phyloP scores from a whole-genome alignment of 2,113 vertebrate genomes.

The Thamnaconus septentrionalis region DNA sequence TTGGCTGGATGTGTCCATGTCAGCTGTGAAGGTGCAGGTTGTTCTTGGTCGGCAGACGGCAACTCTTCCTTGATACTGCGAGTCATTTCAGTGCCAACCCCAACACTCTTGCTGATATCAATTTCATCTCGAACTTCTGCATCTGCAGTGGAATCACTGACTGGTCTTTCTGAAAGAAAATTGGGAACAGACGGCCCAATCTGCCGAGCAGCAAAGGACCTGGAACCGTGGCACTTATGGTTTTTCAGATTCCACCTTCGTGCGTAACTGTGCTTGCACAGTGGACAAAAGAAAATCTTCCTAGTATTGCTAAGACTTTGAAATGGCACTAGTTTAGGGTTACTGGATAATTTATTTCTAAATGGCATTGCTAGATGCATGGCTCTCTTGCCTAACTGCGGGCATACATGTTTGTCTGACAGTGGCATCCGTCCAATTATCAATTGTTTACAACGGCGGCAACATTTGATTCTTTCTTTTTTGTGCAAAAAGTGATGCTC shows the following conservation, averaged over 20 bases:
- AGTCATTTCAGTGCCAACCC: constrained; percentile 59
- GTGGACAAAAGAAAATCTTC: constrained; percentile 68
- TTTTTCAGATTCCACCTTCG: constrained; percentile 74
- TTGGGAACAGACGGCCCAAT: constrained; percentile 14
- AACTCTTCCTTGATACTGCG: constrained; percentile 58
- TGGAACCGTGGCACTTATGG: constrained; percentile 68
- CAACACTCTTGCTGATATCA: constrained; percentile 33
- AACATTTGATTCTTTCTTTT: constrained; percentile 77
- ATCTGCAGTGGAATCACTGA: constrained; percentile 2
- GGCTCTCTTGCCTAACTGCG: constrained; percentile 30
- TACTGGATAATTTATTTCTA: constrained; percentile 28
- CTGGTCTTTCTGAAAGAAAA: constrained; percentile 17
- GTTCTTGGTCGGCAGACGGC: constrained; percentile 23
- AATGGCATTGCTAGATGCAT: constrained; percentile 17
- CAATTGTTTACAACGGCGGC: constrained; percentile 72
- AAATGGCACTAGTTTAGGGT: constrained; percentile 46
- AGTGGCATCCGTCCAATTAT: constrained; percentile 69
- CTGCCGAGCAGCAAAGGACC: constrained; percentile 6
- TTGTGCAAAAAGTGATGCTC: constrained; percentile 78
- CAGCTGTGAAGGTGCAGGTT: constrained; percentile 23
- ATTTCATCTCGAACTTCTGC: neutral
- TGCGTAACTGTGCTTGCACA: constrained; percentile 76
- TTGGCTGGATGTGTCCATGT: constrained; percentile 48
- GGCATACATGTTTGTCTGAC: constrained; percentile 70
- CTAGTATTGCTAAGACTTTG: constrained; percentile 50